These are phyloP conservation scores for Orgyia antiqua DNA, from an alignment of 2,888 invertebrate species.

Conservation along the genomic window DNA sequence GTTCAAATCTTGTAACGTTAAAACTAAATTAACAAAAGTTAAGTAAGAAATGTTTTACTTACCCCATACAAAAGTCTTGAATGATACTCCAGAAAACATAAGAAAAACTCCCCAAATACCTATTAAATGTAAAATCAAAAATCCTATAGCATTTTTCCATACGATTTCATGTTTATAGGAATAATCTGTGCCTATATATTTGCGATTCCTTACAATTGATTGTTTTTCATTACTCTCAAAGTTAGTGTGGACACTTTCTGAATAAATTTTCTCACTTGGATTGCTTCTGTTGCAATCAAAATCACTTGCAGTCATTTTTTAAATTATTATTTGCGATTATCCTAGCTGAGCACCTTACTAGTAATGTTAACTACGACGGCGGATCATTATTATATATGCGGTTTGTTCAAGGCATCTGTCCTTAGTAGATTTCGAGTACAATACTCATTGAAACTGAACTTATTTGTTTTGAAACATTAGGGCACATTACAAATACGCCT, in stretches of 20 bases:
- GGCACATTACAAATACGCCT: neutral
- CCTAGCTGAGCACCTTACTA: conserved; percentile 4
- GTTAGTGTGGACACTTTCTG: conserved; percentile 1
- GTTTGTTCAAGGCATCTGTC: conserved; percentile 12
- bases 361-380: conserved; percentile 11
- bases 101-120: conserved; percentile 60
- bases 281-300: neutral
- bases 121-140: conserved; percentile 68
- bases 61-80: conserved; percentile 23
- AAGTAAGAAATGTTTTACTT: conserved; percentile 7
- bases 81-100: conserved; percentile 25
- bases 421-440: conserved; percentile 7
- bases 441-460: conserved; percentile 4
- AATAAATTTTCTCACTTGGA: conserved; percentile 1
- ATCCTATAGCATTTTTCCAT: conserved; percentile 80
- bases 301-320: conserved; percentile 12
- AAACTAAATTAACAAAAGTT: neutral
- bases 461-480: conserved; percentile 5
- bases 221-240: conserved; percentile 7
- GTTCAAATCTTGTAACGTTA: no score
- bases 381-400: conserved; percentile 17
- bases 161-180: conserved; percentile 72
- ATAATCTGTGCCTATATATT: conserved; percentile 46
- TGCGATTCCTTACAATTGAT: conserved; percentile 9
- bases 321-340: neutral